Evolutionary conservation across 2,888 invertebrate genomes (phyloP).

Genomic region (Sarcophaga caerulescens): DNA sequence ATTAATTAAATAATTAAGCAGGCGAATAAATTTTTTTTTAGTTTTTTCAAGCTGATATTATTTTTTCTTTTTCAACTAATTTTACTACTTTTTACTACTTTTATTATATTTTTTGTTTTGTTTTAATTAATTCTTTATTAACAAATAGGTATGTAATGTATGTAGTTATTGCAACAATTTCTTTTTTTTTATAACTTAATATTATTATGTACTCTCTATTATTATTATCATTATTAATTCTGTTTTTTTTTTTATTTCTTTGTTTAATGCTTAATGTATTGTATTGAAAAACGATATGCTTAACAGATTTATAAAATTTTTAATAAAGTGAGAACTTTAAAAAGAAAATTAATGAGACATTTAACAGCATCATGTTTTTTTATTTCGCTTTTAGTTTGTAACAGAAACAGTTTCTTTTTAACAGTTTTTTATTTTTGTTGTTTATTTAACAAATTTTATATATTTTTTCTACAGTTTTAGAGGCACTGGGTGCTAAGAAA

Average conservation of each 20-base stretch:
- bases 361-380: not conserved
- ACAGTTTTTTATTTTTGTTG: constrained; percentile 4
- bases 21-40: constrained; percentile 39
- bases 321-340: constrained; percentile 4
- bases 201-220: too few species aligned
- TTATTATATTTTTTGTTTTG: constrained; percentile 29
- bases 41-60: constrained; percentile 32
- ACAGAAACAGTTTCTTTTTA: constrained; percentile 17
- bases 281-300: constrained; percentile 60
- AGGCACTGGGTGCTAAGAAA: constrained; percentile 67
- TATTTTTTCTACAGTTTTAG: constrained; percentile 61
- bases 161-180: not conserved
- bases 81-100: constrained; percentile 37
- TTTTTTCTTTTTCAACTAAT: constrained; percentile 46
- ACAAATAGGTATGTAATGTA: not conserved
- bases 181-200: too few species aligned
- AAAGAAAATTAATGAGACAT: not conserved
- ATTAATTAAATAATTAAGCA: constrained; percentile 34
- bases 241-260: not conserved
- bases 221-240: not conserved
- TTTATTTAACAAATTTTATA: constrained; percentile 41
- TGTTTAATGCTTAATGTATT: constrained; percentile 28
- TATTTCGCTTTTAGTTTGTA: constrained; percentile 1
- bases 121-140: constrained; percentile 11
- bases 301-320: constrained; percentile 37